These are phyloP conservation scores for Altica lythri DNA, from an alignment of 2,888 invertebrate species.

Conservation along the genomic window DNA sequence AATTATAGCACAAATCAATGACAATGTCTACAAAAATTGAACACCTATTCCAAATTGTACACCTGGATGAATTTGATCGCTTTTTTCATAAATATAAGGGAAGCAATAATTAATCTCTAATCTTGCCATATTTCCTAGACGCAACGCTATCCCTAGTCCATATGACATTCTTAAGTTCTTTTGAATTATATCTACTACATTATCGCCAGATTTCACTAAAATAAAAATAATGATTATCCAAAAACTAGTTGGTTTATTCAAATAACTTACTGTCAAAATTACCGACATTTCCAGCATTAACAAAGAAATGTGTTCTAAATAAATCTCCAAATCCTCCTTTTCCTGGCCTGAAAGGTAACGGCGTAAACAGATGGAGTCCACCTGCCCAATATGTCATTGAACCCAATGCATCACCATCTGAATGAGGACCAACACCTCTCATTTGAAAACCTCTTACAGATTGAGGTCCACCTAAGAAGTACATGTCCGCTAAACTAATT, in stretches of 20 bases:
- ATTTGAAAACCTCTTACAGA: conserved; percentile 86
- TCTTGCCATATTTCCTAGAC: conserved; percentile 83
- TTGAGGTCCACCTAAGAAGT: conserved; percentile 89
- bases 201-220: conserved; percentile 13
- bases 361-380: conserved; percentile 86
- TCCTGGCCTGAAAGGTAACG: conserved; percentile 84
- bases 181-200: conserved; percentile 38
- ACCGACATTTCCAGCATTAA: conserved; percentile 82
- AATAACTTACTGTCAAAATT: conserved; percentile 28
- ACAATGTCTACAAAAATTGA: conserved; percentile 68
- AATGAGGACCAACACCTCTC: conserved; percentile 85
- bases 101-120: conserved; percentile 94
- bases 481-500: conserved; percentile 71
- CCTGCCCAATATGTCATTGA: conserved; percentile 83
- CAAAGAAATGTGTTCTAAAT: conserved; percentile 86
- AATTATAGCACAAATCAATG: no score
- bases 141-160: conserved; percentile 84
- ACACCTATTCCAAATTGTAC: conserved; percentile 86
- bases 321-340: conserved; percentile 80
- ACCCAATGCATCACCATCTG: conserved; percentile 76
- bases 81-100: conserved; percentile 67
- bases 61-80: conserved; percentile 70
- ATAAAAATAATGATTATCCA: neutral
- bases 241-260: neutral
- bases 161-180: conserved; percentile 69